phyloP scores from a whole-genome alignment of 2,888 invertebrate species.

The Lysandra bellargus region DNA sequence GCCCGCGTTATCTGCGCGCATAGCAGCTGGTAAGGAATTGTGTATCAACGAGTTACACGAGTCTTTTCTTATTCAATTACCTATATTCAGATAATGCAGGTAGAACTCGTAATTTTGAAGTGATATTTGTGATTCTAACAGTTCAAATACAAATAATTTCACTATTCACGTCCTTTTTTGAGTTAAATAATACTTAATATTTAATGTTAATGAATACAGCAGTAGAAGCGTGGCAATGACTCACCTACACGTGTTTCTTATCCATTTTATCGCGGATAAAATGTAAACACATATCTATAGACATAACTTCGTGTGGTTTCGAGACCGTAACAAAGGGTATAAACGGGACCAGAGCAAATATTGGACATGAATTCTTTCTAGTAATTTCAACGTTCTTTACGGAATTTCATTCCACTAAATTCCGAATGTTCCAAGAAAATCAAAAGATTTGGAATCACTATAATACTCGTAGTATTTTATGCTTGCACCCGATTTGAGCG shows the following conservation, averaged over 20 bases:
- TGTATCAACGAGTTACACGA: not conserved
- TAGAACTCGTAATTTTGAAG: too few species aligned
- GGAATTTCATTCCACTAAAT: slow-evolving; percentile 17
- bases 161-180: not conserved
- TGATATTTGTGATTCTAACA: too few species aligned
- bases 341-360: slow-evolving; percentile 19
- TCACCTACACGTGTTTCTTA: not conserved
- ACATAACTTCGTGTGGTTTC: slow-evolving; percentile 17
- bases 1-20: slow-evolving; percentile 23
- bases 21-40: slow-evolving; percentile 6
- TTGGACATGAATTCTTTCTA: slow-evolving; percentile 12
- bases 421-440: slow-evolving; percentile 27
- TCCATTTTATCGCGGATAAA: not conserved
- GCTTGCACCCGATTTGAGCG: slow-evolving; percentile 67
- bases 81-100: not conserved
- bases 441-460: slow-evolving; percentile 32
- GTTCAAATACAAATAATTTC: too few species aligned
- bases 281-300: not conserved
- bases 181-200: not conserved
- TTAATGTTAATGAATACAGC: too few species aligned
- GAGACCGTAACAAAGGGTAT: slow-evolving; percentile 15
- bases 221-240: not conserved
- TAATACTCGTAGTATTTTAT: slow-evolving; percentile 70
- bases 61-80: not conserved
- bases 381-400: slow-evolving; percentile 18